Conservation (phyloP, 2,113 vertebrate species). For the Anolis carolinensis region DNA sequence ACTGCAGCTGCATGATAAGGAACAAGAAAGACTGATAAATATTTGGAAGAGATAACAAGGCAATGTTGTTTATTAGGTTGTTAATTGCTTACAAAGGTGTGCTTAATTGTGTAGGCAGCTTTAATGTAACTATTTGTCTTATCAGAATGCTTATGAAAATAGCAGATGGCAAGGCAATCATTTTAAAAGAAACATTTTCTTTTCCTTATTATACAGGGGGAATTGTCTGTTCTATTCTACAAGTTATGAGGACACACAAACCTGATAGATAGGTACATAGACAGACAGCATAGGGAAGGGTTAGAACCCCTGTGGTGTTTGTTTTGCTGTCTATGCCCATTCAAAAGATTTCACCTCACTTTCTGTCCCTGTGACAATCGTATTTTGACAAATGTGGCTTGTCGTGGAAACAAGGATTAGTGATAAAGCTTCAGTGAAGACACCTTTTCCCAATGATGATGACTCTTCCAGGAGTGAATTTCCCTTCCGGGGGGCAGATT, state of each 20-base stretch:
- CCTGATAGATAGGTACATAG: neutral
- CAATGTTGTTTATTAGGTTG: neutral
- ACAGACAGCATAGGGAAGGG: neutral
- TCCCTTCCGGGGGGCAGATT: no score
- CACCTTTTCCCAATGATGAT: no score
- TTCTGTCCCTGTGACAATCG: no score
- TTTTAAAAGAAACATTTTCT: neutral
- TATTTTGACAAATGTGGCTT: no score
- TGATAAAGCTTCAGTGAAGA: no score
- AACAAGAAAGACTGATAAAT: neutral
- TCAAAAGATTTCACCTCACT: no score
- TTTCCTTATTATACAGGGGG: neutral
- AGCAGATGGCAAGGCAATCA: neutral
- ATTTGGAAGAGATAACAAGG: neutral
- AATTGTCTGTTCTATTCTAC: neutral
- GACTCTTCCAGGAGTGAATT: no score
- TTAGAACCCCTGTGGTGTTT: no score
- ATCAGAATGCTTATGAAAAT: neutral
- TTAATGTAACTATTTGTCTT: neutral
- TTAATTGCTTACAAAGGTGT: neutral
- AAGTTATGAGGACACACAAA: neutral
- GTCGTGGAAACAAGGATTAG: no score
- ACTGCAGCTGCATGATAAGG: neutral
- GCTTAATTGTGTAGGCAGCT: neutral
- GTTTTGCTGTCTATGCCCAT: no score